Base-by-base conservation (phyloP, 1,140 invertebrate genomes). In the Procambarus clarkii region DNA sequence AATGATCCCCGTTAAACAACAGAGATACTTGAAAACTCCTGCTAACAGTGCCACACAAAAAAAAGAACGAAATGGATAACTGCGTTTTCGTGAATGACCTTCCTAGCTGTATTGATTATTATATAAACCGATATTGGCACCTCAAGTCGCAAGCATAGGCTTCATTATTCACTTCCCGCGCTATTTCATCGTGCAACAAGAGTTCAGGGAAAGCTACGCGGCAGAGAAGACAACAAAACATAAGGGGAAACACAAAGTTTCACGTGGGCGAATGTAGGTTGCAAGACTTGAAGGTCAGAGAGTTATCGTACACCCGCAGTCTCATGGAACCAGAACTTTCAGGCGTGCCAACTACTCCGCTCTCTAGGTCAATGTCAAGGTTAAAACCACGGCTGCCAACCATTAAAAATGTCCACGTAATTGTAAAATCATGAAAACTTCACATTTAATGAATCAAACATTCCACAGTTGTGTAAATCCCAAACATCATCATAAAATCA, bases 281-380 rank as follows among this genome's bases (percentile, higher is more conserved):
- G 83, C 9, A 77, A 21, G 79, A 71, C 78, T 80, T 74, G 87
- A 89, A 89, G 87, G 87, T 89, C 87, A 89, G 60, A 64, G 21
- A 82, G 58, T 64, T 71, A 89, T 89, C 87, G 87, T 89, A 82
- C 87, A 69, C 58, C 24, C 54, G 54, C 86, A 88, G 48, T 78
- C 45, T 54, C 79, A 50, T 89, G 87, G 87, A 89, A 89, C 87
- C 87, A 89, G 87, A 89, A 89, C 87, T 89, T 74, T n/a, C 87
- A 89, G 80, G 87, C 78, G 64, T 89, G 87, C 87, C 87, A 89
- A 89, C 79, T 44, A 50, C 83, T 45, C 87, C 87, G 87, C 87
- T 89, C 87, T 89, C 79, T 89, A 89, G 87, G 87, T 89, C 87
- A 89, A 83, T 89, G 87, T 89, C 87, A 89, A 89, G 87, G 87